These are phyloP conservation scores for Penaeus indicus DNA, from an alignment of 1,140 invertebrate genomes.

Conservation along the genomic window DNA sequence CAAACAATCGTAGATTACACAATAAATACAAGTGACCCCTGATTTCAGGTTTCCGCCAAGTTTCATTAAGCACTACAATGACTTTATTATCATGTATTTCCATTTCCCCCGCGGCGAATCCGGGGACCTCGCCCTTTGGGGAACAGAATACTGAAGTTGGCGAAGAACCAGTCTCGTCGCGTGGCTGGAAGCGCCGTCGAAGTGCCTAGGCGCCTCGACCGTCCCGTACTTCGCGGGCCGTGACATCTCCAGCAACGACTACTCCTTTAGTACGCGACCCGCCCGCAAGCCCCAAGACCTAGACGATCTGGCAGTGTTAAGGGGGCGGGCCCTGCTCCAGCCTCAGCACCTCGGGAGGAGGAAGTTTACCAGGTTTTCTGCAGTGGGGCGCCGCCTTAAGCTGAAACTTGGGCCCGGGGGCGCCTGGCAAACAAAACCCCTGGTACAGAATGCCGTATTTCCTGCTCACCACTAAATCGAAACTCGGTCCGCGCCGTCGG, in stretches of 20 bases:
- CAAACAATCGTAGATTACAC: no score
- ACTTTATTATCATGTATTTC: constrained; percentile 42
- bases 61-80: constrained; percentile 42
- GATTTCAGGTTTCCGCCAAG: constrained; percentile 53
- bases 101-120: neutral
- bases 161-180: no score
- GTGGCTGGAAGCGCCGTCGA: no score
- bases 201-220: no score
- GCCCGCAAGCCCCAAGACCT: no score
- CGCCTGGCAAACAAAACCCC: constrained; percentile 86
- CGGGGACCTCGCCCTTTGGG: no score
- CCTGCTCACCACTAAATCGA: constrained; percentile 92
- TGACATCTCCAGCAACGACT: no score
- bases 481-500: neutral
- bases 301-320: no score
- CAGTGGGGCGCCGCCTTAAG: constrained; percentile 33
- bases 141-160: no score
- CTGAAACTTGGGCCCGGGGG: constrained; percentile 55
- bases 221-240: no score
- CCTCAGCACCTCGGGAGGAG: constrained; percentile 16
- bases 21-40: constrained; percentile 60
- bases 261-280: no score
- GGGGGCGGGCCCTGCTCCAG: no score
- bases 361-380: neutral
- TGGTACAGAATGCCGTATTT: constrained; percentile 93